Base-by-base conservation (phyloP, 23 tunicate genomes). In the Ascidia mentula region DNA sequence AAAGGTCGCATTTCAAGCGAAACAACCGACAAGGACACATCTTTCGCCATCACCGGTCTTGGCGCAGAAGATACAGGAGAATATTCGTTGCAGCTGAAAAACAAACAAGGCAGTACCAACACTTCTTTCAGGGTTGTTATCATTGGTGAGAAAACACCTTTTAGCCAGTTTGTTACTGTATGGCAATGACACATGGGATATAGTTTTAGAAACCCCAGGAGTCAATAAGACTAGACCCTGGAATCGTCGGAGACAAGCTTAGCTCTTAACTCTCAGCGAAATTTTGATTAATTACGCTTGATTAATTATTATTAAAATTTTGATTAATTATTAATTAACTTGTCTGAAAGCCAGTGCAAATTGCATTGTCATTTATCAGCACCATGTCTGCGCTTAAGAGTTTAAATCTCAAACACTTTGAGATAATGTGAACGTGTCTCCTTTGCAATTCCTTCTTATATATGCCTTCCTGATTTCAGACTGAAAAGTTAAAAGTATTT, bases 41-140 rank as follows among this genome's bases (percentile, higher is more conserved):
- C 87, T 0, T 93, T 93, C 59, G 32, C 90, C 8, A 77, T 93
- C 28, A 26, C 69, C 34, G 84, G 88, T 31, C 80, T 93, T 0
- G 75, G 72, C 40, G 98, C 90, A 6, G 83, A 90, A 53, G 98
- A 93, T 69, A 81, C 89, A 32, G 98, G 98, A 31, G 87, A 84
- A 38, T 93, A 88, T 34, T 15, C 73, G 5, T 73, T 93, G 82
- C 46, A 59, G 36, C 81, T 93, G 53, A 93, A 93, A 40, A 93
- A 93, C 77, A 93, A 93, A 76, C 93, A 80, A 39, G 98, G 98
- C 31, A 84, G 86, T 40, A 79, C 87, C 22, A 88, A 45, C 12
- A 37, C 59, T 9, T 31, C 71, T 18, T 88, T 93, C 81, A 84
- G 88, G 65, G 26, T 93, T 36, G 78, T 79, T 1, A 88, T 93